Percentiles rank a stretch among this genome's conserved stretches.
Evolutionary conservation across 2,888 invertebrate genomes (phyloP).

Genomic region (Eupsilia transversa): DNA sequence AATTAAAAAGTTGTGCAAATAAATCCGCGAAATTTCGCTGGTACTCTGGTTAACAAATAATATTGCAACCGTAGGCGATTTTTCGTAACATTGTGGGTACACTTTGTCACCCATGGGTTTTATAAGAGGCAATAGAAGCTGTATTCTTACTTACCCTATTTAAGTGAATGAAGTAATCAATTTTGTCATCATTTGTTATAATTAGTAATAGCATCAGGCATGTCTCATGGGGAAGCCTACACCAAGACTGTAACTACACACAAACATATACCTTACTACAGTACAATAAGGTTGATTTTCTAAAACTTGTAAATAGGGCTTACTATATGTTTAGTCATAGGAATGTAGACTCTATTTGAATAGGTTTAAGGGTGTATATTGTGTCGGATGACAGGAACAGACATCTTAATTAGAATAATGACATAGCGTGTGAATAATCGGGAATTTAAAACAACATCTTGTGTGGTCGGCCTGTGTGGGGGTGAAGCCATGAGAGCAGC

Average conservation of each 20-base stretch:
- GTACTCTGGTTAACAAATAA: no score
- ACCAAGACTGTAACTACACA: not conserved
- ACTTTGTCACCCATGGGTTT: not conserved
- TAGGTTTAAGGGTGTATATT: not conserved
- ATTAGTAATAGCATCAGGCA: slow-evolving; percentile 45
- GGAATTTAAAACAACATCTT: slow-evolving; percentile 65
- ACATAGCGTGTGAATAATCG: slow-evolving; percentile 75
- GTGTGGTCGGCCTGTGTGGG: slow-evolving; percentile 66
- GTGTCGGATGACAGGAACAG: slow-evolving; percentile 28
- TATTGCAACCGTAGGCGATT: no score
- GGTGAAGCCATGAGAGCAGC: slow-evolving; percentile 43
- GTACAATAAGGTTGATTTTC: not conserved
- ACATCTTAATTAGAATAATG: slow-evolving; percentile 74
- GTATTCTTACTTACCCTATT: slow-evolving; percentile 1
- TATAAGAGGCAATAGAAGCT: not conserved
- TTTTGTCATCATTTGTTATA: slow-evolving; percentile 57
- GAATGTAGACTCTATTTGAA: slow-evolving; percentile 15
- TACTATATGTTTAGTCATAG: not conserved
- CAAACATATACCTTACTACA: not conserved
- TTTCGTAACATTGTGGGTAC: no score
- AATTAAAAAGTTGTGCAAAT: no score
- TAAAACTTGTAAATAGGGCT: not conserved
- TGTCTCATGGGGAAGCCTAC: slow-evolving; percentile 33
- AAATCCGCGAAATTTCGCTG: no score
- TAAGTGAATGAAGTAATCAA: slow-evolving; percentile 54